A percentile compares a stretch with the other conserved stretches of the same genome.
These are phyloP conservation scores for Okapia johnstoni DNA, from an alignment of 2,113 vertebrate genomes.

Conservation along the genomic window DNA sequence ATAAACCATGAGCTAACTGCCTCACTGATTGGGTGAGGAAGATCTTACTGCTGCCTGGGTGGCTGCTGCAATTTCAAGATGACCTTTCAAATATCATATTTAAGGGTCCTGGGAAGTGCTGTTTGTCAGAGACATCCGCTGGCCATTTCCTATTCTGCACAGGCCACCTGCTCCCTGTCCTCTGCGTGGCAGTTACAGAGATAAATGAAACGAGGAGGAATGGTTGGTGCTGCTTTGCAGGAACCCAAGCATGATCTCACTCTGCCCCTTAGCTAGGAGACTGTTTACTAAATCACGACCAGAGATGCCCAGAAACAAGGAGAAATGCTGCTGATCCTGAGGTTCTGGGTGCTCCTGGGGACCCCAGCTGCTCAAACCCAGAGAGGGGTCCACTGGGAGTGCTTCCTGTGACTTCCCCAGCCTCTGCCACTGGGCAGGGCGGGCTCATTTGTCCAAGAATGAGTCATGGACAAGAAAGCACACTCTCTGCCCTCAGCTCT, in stretches of 20 bases:
- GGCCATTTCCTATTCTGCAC: background rate
- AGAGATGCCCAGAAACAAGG: background rate
- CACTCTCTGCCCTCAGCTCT: background rate
- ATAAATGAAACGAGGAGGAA: background rate
- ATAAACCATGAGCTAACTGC: background rate
- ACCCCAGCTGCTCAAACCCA: background rate
- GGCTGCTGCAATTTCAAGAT: background rate
- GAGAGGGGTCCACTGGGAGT: rapidly evolving
- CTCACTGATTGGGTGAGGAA: background rate
- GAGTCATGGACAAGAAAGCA: background rate
- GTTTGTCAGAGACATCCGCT: background rate
- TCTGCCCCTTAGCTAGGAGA: background rate
- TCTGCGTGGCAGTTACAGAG: background rate
- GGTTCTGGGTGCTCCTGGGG: background rate
- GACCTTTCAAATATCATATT: background rate
- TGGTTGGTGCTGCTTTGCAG: background rate
- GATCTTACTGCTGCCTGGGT: background rate
- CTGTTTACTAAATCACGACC: background rate
- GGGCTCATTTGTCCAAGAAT: rapidly evolving
- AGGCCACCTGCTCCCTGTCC: slow-evolving; percentile 18
- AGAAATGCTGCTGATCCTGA: background rate
- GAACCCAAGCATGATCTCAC: background rate
- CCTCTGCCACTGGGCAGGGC: background rate
- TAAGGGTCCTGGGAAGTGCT: background rate
- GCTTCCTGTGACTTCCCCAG: rapidly evolving